These are phyloP conservation scores for Acrobeloides nanus DNA, from an alignment of 2,888 invertebrate genomes.

Conservation along the genomic window DNA sequence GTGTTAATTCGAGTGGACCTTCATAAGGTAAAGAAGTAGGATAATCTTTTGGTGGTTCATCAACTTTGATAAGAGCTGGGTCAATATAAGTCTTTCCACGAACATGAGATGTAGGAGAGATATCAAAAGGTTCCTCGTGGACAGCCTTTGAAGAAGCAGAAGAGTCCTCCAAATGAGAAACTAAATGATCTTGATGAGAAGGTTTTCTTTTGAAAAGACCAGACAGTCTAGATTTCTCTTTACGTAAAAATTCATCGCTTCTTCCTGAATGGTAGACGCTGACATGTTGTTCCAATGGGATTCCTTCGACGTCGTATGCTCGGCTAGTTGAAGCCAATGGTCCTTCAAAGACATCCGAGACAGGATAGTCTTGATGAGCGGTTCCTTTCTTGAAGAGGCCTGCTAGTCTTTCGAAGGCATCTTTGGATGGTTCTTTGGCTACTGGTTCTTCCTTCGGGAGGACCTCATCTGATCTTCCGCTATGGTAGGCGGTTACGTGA, in stretches of 20 bases:
- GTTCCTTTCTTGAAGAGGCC: conserved; percentile 13
- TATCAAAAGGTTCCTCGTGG: too few relatives aligned
- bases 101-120: too few relatives aligned
- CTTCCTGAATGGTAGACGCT: conserved; percentile 22
- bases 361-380: conserved; percentile 20
- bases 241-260: conserved; percentile 15
- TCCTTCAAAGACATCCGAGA: conserved; percentile 1
- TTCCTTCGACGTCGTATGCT: conserved; percentile 20
- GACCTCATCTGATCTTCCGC: conserved; percentile 23
- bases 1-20: conserved; percentile 2
- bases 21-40: background rate
- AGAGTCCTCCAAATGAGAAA: too few relatives aligned
- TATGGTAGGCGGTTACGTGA: conserved; percentile 26
- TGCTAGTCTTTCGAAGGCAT: conserved; percentile 5
- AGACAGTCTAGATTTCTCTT: too few relatives aligned
- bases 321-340: background rate
- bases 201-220: too few relatives aligned
- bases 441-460: conserved; percentile 9
- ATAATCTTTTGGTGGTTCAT: conserved; percentile 15
- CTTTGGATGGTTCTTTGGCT: conserved; percentile 11
- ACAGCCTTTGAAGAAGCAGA: too few relatives aligned
- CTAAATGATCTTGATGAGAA: too few relatives aligned
- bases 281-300: conserved; percentile 21
- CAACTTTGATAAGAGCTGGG: too few relatives aligned
- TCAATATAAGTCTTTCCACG: too few relatives aligned